These are phyloP conservation scores for Mythimna impura DNA, from an alignment of 2,888 invertebrate genomes.

Conservation along the genomic window DNA sequence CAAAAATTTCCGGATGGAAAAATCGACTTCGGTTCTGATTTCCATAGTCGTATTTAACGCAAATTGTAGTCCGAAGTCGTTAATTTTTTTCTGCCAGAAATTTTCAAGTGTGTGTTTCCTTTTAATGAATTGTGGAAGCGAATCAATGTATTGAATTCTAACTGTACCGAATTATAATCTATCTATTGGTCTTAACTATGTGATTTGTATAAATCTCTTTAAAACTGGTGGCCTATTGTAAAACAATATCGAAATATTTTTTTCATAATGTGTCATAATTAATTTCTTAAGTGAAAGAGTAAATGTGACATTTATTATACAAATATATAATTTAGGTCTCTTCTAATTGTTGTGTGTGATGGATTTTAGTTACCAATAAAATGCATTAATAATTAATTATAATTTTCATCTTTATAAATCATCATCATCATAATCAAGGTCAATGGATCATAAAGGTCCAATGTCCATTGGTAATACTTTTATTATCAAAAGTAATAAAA, in stretches of 20 bases:
- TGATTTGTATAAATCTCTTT: constrained; percentile 68
- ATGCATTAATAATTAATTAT: neutral
- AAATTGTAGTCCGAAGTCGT: constrained; percentile 44
- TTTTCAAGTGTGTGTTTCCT: constrained; percentile 34
- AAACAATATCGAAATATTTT: constrained; percentile 39
- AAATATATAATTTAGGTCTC: constrained; percentile 11
- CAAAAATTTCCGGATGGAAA: constrained; percentile 56
- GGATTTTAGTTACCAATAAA: constrained; percentile 14
- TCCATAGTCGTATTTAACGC: constrained; percentile 60
- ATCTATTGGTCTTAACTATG: constrained; percentile 63
- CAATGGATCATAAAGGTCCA: too few relatives aligned
- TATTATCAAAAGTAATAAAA: too few relatives aligned
- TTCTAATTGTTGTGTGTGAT: neutral
- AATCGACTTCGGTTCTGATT: constrained; percentile 58
- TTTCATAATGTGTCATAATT: neutral
- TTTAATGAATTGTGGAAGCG: constrained; percentile 33
- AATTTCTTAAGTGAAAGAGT: neutral
- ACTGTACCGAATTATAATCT: constrained; percentile 69
- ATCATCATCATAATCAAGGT: too few relatives aligned
- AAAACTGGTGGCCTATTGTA: constrained; percentile 50
- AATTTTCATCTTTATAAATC: neutral
- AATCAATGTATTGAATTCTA: constrained; percentile 53
- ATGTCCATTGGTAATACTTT: too few relatives aligned
- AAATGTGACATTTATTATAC: constrained; percentile 10
- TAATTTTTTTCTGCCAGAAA: constrained; percentile 50